A percentile compares a stretch with the other conserved stretches of the same genome.
Evolutionary conservation across 2,888 invertebrate species (phyloP).

Genomic region (Tiliacea aurago): DNA sequence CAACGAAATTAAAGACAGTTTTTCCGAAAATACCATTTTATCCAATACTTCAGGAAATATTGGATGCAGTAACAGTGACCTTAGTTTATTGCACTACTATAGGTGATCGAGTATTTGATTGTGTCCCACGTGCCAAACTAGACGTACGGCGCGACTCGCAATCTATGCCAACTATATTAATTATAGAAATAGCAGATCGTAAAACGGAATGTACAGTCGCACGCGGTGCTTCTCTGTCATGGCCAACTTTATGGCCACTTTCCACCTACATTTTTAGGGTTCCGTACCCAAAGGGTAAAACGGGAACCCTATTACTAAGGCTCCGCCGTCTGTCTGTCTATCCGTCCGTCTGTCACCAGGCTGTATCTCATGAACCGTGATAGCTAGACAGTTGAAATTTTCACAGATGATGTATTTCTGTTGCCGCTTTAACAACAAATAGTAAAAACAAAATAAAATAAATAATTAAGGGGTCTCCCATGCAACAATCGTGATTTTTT

Average conservation of each 20-base stretch:
- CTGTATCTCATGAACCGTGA: too few relatives aligned
- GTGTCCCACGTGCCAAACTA: slow-evolving; percentile 31
- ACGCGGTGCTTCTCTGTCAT: slow-evolving; percentile 53
- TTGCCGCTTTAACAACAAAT: too few relatives aligned
- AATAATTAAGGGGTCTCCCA: too few relatives aligned
- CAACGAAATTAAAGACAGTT: neutral
- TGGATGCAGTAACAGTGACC: slow-evolving; percentile 9
- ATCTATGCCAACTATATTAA: slow-evolving; percentile 56
- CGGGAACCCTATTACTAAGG: too few relatives aligned
- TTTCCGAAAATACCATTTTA: neutral
- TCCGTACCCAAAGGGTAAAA: too few relatives aligned
- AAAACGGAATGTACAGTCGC: slow-evolving; percentile 56
- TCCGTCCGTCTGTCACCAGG: too few relatives aligned
- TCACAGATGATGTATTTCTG: too few relatives aligned
- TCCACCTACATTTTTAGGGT: slow-evolving; percentile 46
- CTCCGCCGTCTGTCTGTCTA: too few relatives aligned
- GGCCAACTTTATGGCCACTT: slow-evolving; percentile 55
- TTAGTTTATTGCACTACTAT: slow-evolving; percentile 19
- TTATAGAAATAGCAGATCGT: slow-evolving; percentile 63
- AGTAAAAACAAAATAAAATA: too few relatives aligned
- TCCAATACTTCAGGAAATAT: neutral
- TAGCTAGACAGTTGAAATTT: too few relatives aligned
- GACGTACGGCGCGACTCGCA: slow-evolving; percentile 22
- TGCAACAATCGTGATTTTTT: too few relatives aligned
- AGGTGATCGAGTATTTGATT: slow-evolving; percentile 18